Evolutionary conservation across 1,140 invertebrate genomes (phyloP), one percentile per base, ranked within the genome.

Genomic region (Oscheius sp.): DNA sequence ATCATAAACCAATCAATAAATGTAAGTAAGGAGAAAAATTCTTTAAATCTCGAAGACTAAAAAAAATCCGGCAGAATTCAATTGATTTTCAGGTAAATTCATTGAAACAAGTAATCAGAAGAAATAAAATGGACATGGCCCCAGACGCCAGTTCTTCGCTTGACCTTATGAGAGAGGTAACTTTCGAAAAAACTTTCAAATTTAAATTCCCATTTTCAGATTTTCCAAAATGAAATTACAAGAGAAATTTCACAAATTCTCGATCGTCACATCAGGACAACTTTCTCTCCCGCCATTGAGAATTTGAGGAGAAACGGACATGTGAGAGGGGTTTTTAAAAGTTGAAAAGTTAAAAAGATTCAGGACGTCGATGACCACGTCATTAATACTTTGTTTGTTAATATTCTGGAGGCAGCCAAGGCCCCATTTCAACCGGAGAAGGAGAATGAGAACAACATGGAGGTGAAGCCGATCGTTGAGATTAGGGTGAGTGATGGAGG

Each of bases 351-450:
- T 29, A 10, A 62, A 7, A 23, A 67, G 7, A 42, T 80, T 26
- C 35, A 80, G 79, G 68, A 70, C 28, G 74, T 81, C 18, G 45
- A 58, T 26, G 72, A 80, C 58, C 20, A 52, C 2, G 76, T 80
- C 15, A 67, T 83, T 18, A 75, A 75, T 58, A 68, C 68, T 34
- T 55, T 82, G 42, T 83, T 74, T 55, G 58, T 75, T 20, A 65
- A 70, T 36, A 82, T 83, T 59, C 66, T 83, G 34, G 78, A 82
- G 35, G 79, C 79, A 15, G 80, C 80, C 23, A 83, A 83, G 68
- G 49, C 70, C n/a, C 64, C 74, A 23, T 82, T 82, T 77, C 23
- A n/a, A n/a, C n/a, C n/a, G n/a, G n/a, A 52, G 26, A 46, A 68
- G 20, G 55, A 78, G 15, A 10, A 23, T 13, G 42, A 74, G 59